Base-by-base conservation (phyloP, 2,113 vertebrate genomes). In the Hoplias malabaricus region DNA sequence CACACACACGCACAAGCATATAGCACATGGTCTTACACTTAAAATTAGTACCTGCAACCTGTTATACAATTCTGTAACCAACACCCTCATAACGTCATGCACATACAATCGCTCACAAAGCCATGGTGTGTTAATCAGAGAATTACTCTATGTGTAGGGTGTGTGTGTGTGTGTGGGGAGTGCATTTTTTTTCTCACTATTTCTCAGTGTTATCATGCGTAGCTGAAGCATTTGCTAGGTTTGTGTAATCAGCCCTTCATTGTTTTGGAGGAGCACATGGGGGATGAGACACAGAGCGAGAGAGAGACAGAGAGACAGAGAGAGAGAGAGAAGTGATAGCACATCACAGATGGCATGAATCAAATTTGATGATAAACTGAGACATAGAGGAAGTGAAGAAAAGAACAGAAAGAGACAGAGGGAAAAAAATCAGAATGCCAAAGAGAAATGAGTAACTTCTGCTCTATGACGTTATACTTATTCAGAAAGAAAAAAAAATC, bases 221-320 rank as follows among this genome's bases (percentile, higher is more conserved):
- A 59, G 56, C 8, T 66, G 46, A 54, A 38, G 61, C 31, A 40
- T 50, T 31, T 59, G 36, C 38, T 40, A 43, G 36, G 19, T 21
- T 68, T 38, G 19, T n/a, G 50, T 48, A 74, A 74, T 5, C 46
- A 57, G 27, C 53, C 67, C 61, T 50, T 79, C 36, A 54, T 62
- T 79, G 59, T 57, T 71, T 67, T 4, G 31, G 29, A 29, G 46
- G 40, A 6, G 25, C 5, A 34, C n/a, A 67, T 54, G 54, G 38
- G 43, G 50, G 36, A 48, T 48, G 65, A 46, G 36, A 66, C 48
- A 43, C 5, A 14, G 3, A 38, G 25, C 29, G 50, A 23, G n/a
- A 38, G 46, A 70, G 48, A 62, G 29, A 38, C 19, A 40, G 4
- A 11, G n/a, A 42, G n/a, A 43, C 42, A 69, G 23, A 16, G 27